Conservation (phyloP, 2,888 invertebrate genomes). For the Drosophila austrosaltans region DNA sequence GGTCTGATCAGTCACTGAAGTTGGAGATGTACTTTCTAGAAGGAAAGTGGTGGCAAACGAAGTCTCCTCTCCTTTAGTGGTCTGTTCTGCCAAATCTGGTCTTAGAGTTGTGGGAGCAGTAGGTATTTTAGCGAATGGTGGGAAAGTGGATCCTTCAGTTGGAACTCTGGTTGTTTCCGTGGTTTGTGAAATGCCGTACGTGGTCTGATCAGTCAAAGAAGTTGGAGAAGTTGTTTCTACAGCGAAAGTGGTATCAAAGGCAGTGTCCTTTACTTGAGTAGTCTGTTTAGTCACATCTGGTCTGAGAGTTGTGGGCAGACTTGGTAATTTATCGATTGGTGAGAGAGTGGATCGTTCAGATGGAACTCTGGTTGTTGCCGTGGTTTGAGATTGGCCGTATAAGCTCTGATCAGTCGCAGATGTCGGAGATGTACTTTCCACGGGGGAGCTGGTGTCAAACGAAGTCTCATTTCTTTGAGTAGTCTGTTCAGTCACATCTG, state of each 20-base stretch:
- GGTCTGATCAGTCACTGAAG: too few species aligned
- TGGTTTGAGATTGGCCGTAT: too few species aligned
- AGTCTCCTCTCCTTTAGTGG: not conserved
- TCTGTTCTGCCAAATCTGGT: not conserved
- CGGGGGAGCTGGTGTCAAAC: too few species aligned
- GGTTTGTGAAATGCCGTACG: too few species aligned
- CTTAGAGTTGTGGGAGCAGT: not conserved
- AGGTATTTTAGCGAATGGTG: not conserved
- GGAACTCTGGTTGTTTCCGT: not conserved
- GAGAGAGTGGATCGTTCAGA: slow-evolving; percentile 6
- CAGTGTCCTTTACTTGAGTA: not conserved
- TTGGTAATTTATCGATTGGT: not conserved
- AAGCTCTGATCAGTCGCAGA: too few species aligned
- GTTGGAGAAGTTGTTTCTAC: not conserved
- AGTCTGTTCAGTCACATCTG: not conserved
- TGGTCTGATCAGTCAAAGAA: not conserved
- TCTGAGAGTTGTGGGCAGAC: too few species aligned
- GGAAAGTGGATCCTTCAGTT: not conserved
- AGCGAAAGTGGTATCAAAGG: not conserved
- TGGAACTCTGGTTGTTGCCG: not conserved
- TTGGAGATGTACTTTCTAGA: too few species aligned
- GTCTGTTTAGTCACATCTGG: too few species aligned
- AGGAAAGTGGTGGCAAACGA: too few species aligned
- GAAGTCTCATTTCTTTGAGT: too few species aligned
- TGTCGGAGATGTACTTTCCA: too few species aligned